Conservation (phyloP, 2,888 invertebrate genomes). For the Xestia xanthographa region DNA sequence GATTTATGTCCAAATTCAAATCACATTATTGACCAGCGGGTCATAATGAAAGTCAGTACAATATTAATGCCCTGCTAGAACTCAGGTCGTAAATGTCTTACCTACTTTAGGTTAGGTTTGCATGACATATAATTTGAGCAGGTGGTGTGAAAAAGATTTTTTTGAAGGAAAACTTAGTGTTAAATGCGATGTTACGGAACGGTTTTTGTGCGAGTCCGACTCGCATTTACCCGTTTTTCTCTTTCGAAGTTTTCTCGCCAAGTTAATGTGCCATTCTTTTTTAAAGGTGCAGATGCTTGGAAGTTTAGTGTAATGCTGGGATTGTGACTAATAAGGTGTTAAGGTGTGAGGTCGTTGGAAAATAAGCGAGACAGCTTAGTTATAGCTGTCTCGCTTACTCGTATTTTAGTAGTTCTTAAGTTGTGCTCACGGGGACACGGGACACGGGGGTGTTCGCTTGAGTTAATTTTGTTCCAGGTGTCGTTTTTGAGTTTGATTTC, state of each 20-base stretch:
- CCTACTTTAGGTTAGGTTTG: too few relatives aligned
- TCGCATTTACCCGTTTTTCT: slow-evolving; percentile 27
- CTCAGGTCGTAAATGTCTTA: too few relatives aligned
- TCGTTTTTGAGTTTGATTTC: background rate
- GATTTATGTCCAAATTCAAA: too few relatives aligned
- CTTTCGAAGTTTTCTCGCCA: slow-evolving; percentile 37
- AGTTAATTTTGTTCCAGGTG: background rate
- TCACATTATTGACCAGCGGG: too few relatives aligned
- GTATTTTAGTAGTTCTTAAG: slow-evolving; percentile 1
- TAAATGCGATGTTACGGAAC: background rate
- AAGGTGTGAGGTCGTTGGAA: slow-evolving; percentile 15
- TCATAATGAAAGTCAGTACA: too few relatives aligned
- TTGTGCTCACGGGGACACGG: background rate
- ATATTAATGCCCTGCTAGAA: too few relatives aligned
- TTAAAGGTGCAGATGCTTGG: slow-evolving; percentile 51
- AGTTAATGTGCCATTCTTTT: slow-evolving; percentile 53
- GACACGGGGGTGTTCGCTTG: background rate
- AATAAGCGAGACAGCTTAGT: background rate
- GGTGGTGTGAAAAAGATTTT: too few relatives aligned
- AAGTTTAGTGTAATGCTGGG: slow-evolving; percentile 43
- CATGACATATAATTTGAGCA: too few relatives aligned
- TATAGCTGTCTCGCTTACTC: slow-evolving; percentile 17
- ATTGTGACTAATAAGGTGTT: slow-evolving; percentile 55
- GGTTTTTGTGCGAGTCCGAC: too few relatives aligned
- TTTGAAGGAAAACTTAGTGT: too few relatives aligned